These are phyloP conservation scores for Drosophila takahashii DNA, from an alignment of 1,140 invertebrate genomes.

Conservation along the genomic window DNA sequence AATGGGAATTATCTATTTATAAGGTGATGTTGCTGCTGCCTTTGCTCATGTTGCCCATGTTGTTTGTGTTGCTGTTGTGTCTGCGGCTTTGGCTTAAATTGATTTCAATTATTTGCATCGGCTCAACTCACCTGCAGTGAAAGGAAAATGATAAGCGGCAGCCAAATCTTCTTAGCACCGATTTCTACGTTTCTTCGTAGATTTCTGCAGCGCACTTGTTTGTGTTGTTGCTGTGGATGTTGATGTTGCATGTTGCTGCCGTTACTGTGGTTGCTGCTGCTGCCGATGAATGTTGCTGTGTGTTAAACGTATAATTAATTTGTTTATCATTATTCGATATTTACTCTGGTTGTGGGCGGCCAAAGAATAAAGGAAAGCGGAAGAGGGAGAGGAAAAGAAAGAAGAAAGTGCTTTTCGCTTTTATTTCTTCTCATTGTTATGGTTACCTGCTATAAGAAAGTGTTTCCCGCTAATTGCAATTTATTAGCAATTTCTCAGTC, in stretches of 20 bases:
- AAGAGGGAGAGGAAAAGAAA: constrained; percentile 5
- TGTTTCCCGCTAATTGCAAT: constrained; percentile 53
- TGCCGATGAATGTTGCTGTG: constrained; percentile 21
- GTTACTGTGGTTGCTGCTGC: constrained; percentile 26
- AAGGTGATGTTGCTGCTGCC: constrained; percentile 24
- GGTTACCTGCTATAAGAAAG: constrained; percentile 32
- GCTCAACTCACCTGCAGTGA: constrained; percentile 79
- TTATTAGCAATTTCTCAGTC: constrained; percentile 60
- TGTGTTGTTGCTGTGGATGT: constrained; percentile 37
- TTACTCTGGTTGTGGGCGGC: constrained; percentile 43
- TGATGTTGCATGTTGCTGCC: constrained; percentile 39
- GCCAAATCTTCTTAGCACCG: constrained; percentile 79
- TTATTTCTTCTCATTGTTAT: constrained; percentile 34
- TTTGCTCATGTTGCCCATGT: background rate
- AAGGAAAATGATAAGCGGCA: constrained; percentile 82
- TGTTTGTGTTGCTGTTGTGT: constrained; percentile 26
- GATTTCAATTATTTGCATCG: constrained; percentile 54
- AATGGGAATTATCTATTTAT: constrained; percentile 60
- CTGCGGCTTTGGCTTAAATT: constrained; percentile 49
- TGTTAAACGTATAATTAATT: constrained; percentile 43
- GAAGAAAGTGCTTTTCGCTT: constrained; percentile 54
- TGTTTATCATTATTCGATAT: constrained; percentile 39
- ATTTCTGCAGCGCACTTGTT: constrained; percentile 54
- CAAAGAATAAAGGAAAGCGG: constrained; percentile 6
- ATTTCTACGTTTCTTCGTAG: constrained; percentile 50